phyloP scores from a whole-genome alignment of 2,888 invertebrate genomes.

The Emmelina monodactyla region DNA sequence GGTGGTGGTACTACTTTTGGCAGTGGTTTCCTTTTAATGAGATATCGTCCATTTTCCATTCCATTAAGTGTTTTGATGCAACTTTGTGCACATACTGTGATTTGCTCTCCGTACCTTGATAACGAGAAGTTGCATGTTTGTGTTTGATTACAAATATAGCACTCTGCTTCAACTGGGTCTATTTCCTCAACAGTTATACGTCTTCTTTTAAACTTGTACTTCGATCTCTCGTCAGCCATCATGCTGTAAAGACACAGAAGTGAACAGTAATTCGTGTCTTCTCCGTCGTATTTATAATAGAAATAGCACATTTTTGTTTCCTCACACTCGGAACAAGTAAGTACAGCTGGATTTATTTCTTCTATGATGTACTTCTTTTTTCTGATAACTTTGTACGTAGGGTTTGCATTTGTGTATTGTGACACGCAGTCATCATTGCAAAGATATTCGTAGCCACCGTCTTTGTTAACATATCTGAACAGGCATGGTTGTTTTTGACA shows the following conservation, averaged over 20 bases:
- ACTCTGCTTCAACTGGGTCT: conserved; percentile 27
- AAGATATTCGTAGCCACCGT: too few relatives aligned
- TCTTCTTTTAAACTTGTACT: conserved; percentile 61
- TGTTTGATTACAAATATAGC: conserved; percentile 55
- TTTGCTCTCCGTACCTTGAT: conserved; percentile 52
- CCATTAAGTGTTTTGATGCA: conserved; percentile 63
- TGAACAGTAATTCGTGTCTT: conserved; percentile 62
- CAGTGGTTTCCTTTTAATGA: conserved; percentile 25
- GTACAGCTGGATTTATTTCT: conserved; percentile 34
- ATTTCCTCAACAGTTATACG: conserved; percentile 56
- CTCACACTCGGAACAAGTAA: conserved; percentile 49
- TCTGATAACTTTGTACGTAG: conserved; percentile 16
- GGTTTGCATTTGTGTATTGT: too few relatives aligned
- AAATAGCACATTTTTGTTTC: conserved; percentile 49
- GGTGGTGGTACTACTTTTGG: not conserved
- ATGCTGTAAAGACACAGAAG: conserved; percentile 59
- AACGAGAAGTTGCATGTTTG: conserved; percentile 56
- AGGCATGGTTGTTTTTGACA: not conserved
- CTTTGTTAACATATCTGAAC: too few relatives aligned
- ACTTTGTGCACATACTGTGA: conserved; percentile 61
- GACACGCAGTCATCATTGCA: too few relatives aligned
- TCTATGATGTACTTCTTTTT: conserved; percentile 46
- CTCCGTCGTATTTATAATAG: conserved; percentile 50
- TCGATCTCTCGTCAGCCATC: conserved; percentile 61
- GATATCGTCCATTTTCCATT: conserved; percentile 43